Evolutionary conservation across 2,888 invertebrate species (phyloP), one percentile per base, ranked within the genome.

Genomic region (Eurytoma adleriae): DNA sequence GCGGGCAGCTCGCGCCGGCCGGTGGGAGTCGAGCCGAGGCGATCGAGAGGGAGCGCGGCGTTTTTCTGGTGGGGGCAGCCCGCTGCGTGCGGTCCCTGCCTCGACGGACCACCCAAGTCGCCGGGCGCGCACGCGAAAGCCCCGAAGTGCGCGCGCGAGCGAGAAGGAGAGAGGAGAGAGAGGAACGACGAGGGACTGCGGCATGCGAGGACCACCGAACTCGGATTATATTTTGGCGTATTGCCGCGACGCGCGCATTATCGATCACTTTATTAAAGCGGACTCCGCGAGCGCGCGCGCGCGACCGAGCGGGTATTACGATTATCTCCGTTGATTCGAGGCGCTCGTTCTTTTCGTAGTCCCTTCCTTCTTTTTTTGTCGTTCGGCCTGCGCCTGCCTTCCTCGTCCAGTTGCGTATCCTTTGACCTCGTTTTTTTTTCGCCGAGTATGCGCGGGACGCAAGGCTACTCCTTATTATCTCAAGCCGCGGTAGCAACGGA

Each of bases 11-110:
- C 7, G 30, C 56, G 54, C 10, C n/a, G 40, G 16, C 10, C 61
- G 50, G 16, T 76, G 54, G 56, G 40, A 12, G 50, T 79, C 78
- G 84, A 71, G 79, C 69, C 24, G 75, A 48, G 77, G 75, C 81
- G 70, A 24, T 59, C 83, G 71, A 81, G 80, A 84, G 83, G 84
- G 78, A 66, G 74, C 40, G 48, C n/a, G 48, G 66, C 84, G 86
- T 90, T 90, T 90, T 90, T 90, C 85, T 90, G 88, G 88, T 87
- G 88, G 89, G 89, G 88, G 85, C 85, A 86, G 66, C 85, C 86
- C 90, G 87, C 90, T 90, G 90, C 90, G 90, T 90, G 90, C 90
- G 90, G 90, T 90, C 90, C 88, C 89, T 88, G 88, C 88, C 87
- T 88, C 87, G 87, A 89, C 85, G 87, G 90, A 90, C 90, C 90